Evolutionary conservation across 2,113 vertebrate genomes (phyloP).

Genomic region (Ictalurus punctatus): DNA sequence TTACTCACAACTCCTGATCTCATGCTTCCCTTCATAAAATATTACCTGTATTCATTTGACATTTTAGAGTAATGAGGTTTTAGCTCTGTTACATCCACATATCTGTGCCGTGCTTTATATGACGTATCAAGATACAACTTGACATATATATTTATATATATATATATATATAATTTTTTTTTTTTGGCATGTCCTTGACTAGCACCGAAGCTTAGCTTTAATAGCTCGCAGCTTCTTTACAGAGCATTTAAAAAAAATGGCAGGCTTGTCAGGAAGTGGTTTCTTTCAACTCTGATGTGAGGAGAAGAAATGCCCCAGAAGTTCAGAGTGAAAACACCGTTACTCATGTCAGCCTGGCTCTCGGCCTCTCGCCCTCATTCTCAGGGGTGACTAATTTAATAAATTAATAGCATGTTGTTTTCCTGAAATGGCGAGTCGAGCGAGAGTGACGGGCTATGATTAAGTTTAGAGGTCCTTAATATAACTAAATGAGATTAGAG

Average conservation of each 20-base stretch:
- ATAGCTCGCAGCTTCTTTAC: background rate
- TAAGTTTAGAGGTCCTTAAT: background rate
- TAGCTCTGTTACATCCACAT: background rate
- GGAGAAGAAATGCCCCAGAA: background rate
- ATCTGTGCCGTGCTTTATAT: too few species aligned
- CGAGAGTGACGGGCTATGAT: slow-evolving; percentile 8
- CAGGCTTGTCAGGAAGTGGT: slow-evolving; percentile 41
- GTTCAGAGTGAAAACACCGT: background rate
- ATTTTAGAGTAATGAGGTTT: background rate
- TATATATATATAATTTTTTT: background rate
- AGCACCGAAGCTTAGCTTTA: background rate
- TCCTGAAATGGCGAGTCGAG: slow-evolving; percentile 46
- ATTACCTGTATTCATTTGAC: background rate
- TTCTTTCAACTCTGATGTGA: slow-evolving; percentile 16
- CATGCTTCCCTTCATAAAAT: background rate
- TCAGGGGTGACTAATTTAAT: background rate
- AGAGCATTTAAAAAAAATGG: background rate
- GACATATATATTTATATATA: too few species aligned
- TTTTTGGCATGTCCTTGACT: background rate
- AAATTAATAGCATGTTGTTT: slow-evolving; percentile 32
- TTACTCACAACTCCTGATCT: background rate
- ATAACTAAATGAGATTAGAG: background rate
- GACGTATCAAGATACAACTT: too few species aligned
- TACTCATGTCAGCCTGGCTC: too few species aligned
- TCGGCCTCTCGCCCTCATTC: background rate